Base-by-base conservation (phyloP, 2,888 invertebrate species). In the Scaptomyza tumidula region DNA sequence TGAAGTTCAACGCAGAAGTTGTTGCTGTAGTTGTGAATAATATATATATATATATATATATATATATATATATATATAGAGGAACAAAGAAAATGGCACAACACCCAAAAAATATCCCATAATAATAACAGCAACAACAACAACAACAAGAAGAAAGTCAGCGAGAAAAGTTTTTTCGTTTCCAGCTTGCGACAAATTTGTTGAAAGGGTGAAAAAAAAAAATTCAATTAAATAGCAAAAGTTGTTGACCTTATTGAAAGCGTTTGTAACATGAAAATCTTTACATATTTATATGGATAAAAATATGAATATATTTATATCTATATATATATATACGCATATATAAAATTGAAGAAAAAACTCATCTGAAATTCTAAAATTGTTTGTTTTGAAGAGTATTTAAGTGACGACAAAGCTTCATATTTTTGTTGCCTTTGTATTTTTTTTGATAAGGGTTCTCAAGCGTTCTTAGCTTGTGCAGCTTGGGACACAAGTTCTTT, bases 21-120 rank as follows among this genome's bases (percentile, higher is more conserved):
- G 55, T 69, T 64, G 49, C 50, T 69, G 73, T 64, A 86, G 86
- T 86, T 82, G 80, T 83, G 83, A 83, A 82, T 82, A 83, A 78
- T 83, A 83, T 73, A 75, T 85, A 69, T 69, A 71, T 72, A 13
- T 13, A 35, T 3, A 35, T 31, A 2, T 3, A 14, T 14, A n/a
- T n/a, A n/a, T n/a, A n/a, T n/a, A 78, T 83, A 83, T 73, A 39
- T 14, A 19, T 13, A 39, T n/a, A 66, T 71, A 71, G 59, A 44
- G 9, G 0, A 50, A 27, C 19, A 35, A 24, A 33, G 33, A 35
- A 49, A 41, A 44, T 9, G 37, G 24, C 24, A 19, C 41, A 55
- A 35, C 31, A 55, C 27, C 24, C 1, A 3, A 24, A 6, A 64
- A 16, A 16, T 37, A 29, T 6, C 16, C 10, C 44, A 50, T 19